Base-by-base conservation (phyloP, 2,797 vertebrate species). In the Parauchenoglanis punctatus region DNA sequence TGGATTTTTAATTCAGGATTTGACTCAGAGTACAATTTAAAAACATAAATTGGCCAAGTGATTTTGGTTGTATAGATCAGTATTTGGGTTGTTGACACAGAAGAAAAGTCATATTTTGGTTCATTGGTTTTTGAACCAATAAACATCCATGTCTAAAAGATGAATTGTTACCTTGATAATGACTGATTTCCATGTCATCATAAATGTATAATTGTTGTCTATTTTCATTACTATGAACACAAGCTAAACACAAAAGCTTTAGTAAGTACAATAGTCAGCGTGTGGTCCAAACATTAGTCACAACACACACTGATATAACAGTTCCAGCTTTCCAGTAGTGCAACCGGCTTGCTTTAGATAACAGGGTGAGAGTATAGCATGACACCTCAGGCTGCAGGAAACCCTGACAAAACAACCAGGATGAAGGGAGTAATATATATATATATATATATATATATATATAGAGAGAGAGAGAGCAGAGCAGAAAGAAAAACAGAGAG, bases 401-500 rank as follows among this genome's bases (percentile, higher is more conserved):
- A 89, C 91, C 87, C 67, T 82, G 90, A 92, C 91, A 91, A 94
- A 94, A 91, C 92, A 94, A 95, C 94, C 93, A 92, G 86, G 68
- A 80, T 90, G 89, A 87, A 80, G 88, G 65, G 76, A 11, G 72
- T 92, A 92, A 91, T 92, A 90, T n/a, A n/a, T n/a, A n/a, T n/a
- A n/a, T n/a, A n/a, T n/a, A n/a, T n/a, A n/a, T n/a, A n/a, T n/a
- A n/a, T n/a, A n/a, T n/a, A n/a, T n/a, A n/a, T n/a, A n/a, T n/a
- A n/a, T n/a, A n/a, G 58, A 44, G 67, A 40, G 72, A 44, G 83
- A 40, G 77, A 72, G 56, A 31, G 85, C 91, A 92, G 89, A 93
- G 92, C 93, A 92, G 92, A 93, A 94, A 95, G 92, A 93, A 94
- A 94, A 95, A 94, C 92, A 94, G 87, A 8, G 86, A 83, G 84